A percentile compares a stretch with the other conserved stretches of the same genome.
Evolutionary conservation across 2,797 vertebrate genomes (phyloP).

Genomic region (Acrossocheilus wenchowensis): DNA sequence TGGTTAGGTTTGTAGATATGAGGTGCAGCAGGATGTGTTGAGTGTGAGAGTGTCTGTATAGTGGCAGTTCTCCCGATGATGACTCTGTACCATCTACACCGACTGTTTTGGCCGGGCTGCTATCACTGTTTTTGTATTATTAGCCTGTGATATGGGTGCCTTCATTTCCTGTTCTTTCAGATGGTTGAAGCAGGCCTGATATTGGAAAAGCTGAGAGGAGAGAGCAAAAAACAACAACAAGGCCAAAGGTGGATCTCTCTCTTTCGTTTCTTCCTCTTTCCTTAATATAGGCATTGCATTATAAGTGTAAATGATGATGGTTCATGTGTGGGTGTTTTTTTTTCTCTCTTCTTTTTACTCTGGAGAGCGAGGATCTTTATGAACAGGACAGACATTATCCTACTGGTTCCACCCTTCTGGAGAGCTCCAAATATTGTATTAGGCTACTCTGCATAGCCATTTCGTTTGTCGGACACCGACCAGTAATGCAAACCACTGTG

Average conservation of each 20-base stretch:
- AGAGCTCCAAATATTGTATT: slow-evolving; percentile 21
- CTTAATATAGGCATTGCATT: slow-evolving; percentile 33
- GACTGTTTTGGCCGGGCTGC: slow-evolving; percentile 21
- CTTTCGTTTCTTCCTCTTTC: neutral
- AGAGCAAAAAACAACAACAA: slow-evolving; percentile 22
- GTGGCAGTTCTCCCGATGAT: neutral
- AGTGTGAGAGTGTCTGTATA: neutral
- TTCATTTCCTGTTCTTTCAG: slow-evolving; percentile 54
- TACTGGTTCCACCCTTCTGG: neutral
- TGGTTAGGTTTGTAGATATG: neutral
- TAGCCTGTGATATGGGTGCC: slow-evolving; percentile 46
- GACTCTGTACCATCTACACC: slow-evolving; percentile 7
- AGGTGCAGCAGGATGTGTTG: neutral
- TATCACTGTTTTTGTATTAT: slow-evolving; percentile 50
- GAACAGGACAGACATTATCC: neutral
- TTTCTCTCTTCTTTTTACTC: neutral
- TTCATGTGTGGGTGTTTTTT: slow-evolving; percentile 28
- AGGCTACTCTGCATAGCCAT: neutral
- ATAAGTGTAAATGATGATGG: slow-evolving; percentile 27
- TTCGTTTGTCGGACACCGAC: slow-evolving; percentile 6
- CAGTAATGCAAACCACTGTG: slow-evolving; percentile 14
- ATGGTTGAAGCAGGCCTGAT: slow-evolving; percentile 24
- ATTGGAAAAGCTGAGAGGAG: slow-evolving; percentile 41
- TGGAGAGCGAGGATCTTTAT: neutral
- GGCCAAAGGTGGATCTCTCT: slow-evolving; percentile 24